Evolutionary conservation across 1,140 invertebrate species (phyloP), one percentile per base, ranked within the genome.

Genomic region (Atta colombica): DNA sequence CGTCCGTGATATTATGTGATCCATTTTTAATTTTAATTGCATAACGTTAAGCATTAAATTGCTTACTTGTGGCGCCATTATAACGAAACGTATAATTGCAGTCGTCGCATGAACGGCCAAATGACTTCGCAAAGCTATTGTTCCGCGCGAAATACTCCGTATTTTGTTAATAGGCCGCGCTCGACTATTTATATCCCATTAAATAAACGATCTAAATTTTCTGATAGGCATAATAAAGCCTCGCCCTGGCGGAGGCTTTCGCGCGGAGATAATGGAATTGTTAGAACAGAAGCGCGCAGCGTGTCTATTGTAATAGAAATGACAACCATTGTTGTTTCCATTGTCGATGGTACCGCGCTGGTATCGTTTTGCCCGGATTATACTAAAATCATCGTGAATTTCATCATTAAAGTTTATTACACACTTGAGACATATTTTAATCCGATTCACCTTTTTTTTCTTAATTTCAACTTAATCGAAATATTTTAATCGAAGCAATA

Each of bases 171-270:
- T 84, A 84, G 69, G 80, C 80, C 80, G 55, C 80, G 69, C 80
- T 74, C 58, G 69, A 75, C 80, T 84, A 84, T 84, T 84, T 84
- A 84, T 84, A 84, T 84, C 55, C 80, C 80, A 84, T 84, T 84
- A 84, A 84, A 84, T 74, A 84, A 84, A 84, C 80, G 80, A 74
- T 84, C 80, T 84, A 84, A 84, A 84, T 84, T 84, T 84, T 84
- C 80, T 84, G 80, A 84, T 84, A 74, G 80, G 80, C 80, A 84
- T 84, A 74, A 84, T 84, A 84, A 84, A 84, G 80, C 65, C 65
- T 81, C 61, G 60, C 55, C 77, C 39, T 61, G 66, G 66, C 39
- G 55, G 66, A 75, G 35, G 69, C 80, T 84, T 45, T 84, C 80
- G 80, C 80, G 80, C 80, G 69, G 80, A 84, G 80, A 84, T 84